These are phyloP conservation scores for Corythaeola cristata DNA, from an alignment of 2,113 vertebrate species.

Conservation along the genomic window DNA sequence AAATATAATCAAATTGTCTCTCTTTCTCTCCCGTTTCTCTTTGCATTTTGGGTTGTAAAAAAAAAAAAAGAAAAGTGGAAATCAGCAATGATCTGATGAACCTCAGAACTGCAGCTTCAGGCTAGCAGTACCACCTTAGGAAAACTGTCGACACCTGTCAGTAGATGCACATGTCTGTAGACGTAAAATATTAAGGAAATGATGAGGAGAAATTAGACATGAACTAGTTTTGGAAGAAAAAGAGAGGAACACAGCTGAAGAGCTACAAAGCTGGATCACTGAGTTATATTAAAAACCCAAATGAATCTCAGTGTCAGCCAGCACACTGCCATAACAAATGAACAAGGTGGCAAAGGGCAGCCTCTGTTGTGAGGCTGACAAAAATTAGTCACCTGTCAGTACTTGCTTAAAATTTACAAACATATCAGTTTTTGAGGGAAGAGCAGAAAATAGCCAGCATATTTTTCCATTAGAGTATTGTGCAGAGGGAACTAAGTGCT, in stretches of 20 bases:
- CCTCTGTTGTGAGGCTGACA: slow-evolving; percentile 46
- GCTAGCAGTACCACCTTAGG: not conserved
- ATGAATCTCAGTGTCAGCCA: slow-evolving; percentile 27
- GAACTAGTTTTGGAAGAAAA: not conserved
- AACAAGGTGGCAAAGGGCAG: slow-evolving; percentile 33
- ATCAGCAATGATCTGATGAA: not conserved
- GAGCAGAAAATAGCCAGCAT: not conserved
- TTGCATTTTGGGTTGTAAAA: not conserved
- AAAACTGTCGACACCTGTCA: not conserved
- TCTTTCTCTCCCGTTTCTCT: not conserved
- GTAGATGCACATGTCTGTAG: not conserved
- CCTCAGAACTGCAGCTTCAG: not conserved
- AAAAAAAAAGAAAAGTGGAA: not conserved
- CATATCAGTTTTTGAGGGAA: not conserved
- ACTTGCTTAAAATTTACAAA: slow-evolving; percentile 49
- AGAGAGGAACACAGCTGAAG: not conserved
- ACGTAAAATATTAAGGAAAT: not conserved
- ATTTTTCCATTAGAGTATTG: not conserved
- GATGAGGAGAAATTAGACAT: not conserved
- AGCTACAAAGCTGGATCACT: not conserved
- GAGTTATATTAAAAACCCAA: slow-evolving; percentile 17
- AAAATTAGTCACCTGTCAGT: slow-evolving; percentile 59
- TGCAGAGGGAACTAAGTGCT: not conserved
- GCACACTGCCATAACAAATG: slow-evolving; percentile 12
- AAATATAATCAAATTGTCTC: not conserved